These are phyloP conservation scores for Oikopleura albicans DNA, from an alignment of 23 tunicate species.

Conservation along the genomic window DNA sequence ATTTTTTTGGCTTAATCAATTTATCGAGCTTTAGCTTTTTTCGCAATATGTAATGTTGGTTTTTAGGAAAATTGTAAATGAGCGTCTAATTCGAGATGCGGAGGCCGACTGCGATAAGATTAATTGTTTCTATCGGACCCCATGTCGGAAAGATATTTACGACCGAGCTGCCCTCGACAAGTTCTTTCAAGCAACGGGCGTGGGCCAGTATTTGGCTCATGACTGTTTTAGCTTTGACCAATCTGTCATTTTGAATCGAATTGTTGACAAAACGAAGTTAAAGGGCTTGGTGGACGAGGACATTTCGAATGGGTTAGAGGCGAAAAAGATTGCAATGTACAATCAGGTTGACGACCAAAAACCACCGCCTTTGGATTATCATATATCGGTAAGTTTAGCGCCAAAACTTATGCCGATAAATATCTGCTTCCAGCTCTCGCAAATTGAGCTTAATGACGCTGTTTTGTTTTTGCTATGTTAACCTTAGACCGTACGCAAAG, in stretches of 20 bases:
- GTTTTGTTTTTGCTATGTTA: no score
- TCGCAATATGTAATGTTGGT: no score
- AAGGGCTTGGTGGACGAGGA: not conserved
- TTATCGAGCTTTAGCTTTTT: no score
- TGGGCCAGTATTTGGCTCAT: slow-evolving; percentile 22
- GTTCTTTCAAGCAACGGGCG: slow-evolving; percentile 30
- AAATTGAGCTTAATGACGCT: no score
- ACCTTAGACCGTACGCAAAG: no score
- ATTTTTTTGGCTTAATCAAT: no score
- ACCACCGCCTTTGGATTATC: slow-evolving; percentile 21
- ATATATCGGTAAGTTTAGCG: not conserved
- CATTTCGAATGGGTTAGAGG: slow-evolving; percentile 5
- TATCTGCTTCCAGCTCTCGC: no score
- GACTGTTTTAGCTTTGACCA: not conserved
- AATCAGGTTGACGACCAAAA: slow-evolving; percentile 24
- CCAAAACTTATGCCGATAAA: no score
- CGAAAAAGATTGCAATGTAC: slow-evolving; percentile 7
- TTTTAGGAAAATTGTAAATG: not conserved
- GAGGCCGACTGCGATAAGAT: not conserved
- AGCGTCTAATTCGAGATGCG: not conserved
- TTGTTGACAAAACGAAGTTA: not conserved
- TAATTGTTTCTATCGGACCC: not conserved
- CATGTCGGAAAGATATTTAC: not conserved
- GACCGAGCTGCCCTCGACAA: slow-evolving; percentile 32
- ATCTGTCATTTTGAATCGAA: not conserved